Conservation (phyloP, 2,113 vertebrate species). For the Syrrhaptes paradoxus region DNA sequence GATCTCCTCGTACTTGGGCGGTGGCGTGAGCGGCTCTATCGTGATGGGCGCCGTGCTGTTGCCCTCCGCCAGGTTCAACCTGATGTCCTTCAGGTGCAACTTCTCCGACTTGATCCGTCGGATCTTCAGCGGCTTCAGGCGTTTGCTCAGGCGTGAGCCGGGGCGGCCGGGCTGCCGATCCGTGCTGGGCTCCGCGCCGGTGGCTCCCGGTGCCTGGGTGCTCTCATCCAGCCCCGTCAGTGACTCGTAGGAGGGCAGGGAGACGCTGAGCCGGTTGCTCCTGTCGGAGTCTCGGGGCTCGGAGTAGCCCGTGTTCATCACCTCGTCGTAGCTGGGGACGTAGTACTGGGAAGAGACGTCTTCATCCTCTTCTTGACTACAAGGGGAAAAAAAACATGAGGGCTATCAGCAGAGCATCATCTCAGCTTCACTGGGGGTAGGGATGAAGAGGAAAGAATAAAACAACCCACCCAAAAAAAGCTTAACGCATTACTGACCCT, state of each 20-base stretch:
- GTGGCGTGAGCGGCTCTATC: constrained; percentile 92
- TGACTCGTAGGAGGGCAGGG: constrained; percentile 94
- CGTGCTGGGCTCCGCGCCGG: neutral
- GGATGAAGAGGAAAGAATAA: neutral
- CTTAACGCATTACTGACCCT: too few relatives aligned
- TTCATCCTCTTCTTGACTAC: constrained; percentile 74
- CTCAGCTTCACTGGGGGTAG: neutral
- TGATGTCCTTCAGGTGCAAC: constrained; percentile 83
- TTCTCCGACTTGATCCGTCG: constrained; percentile 94
- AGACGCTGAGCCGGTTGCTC: constrained; percentile 76
- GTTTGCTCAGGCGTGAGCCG: constrained; percentile 78
- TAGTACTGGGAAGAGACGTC: constrained; percentile 62
- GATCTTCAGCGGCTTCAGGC: constrained; percentile 87
- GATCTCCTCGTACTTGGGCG: constrained; percentile 89
- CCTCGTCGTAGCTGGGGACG: constrained; percentile 94
- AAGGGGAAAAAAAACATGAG: neutral
- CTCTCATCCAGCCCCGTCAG: constrained; percentile 73
- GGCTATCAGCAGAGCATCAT: neutral
- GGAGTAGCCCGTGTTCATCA: constrained; percentile 77
- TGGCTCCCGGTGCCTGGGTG: accelerated
- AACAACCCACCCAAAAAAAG: neutral
- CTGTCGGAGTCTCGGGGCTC: constrained; percentile 59
- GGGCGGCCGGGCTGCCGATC: constrained; percentile 20
- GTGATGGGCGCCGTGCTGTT: constrained; percentile 65
- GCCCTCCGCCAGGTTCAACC: constrained; percentile 70